Conservation (phyloP, 2,797 vertebrate species). For the Catharus ustulatus region DNA sequence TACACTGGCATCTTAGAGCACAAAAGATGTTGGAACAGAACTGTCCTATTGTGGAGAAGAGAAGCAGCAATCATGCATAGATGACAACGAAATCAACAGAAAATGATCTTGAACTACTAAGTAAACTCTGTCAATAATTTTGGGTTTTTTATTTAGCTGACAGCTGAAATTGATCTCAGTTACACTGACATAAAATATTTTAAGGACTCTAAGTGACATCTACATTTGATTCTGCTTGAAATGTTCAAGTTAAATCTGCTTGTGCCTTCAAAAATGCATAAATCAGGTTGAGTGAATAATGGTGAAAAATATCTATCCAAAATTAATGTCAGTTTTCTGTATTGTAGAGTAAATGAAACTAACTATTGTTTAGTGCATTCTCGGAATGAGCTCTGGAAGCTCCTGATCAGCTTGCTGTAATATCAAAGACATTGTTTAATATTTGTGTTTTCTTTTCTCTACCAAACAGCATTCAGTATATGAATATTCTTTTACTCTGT, state of each 20-base stretch:
- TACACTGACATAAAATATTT: background rate
- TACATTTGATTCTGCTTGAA: conserved; percentile 26
- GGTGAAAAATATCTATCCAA: background rate
- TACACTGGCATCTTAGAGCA: background rate
- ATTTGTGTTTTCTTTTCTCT: background rate
- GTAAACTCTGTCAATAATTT: conserved; percentile 26
- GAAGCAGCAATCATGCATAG: background rate
- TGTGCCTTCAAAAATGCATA: background rate
- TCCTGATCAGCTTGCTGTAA: background rate
- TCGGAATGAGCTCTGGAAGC: background rate
- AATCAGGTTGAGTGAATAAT: background rate
- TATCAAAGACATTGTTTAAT: background rate
- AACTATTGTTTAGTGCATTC: background rate
- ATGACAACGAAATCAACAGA: background rate
- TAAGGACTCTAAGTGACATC: background rate
- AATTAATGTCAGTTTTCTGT: background rate
- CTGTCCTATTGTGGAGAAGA: background rate
- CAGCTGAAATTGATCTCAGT: background rate
- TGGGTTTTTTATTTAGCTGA: conserved; percentile 22
- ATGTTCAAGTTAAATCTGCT: background rate
- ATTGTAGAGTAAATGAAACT: background rate
- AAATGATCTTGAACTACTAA: conserved; percentile 9
- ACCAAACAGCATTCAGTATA: background rate
- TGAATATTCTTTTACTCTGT: background rate
- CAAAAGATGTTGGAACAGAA: background rate